These are phyloP conservation scores for Ametastegia equiseti DNA, from an alignment of 2,888 invertebrate species.

Conservation along the genomic window DNA sequence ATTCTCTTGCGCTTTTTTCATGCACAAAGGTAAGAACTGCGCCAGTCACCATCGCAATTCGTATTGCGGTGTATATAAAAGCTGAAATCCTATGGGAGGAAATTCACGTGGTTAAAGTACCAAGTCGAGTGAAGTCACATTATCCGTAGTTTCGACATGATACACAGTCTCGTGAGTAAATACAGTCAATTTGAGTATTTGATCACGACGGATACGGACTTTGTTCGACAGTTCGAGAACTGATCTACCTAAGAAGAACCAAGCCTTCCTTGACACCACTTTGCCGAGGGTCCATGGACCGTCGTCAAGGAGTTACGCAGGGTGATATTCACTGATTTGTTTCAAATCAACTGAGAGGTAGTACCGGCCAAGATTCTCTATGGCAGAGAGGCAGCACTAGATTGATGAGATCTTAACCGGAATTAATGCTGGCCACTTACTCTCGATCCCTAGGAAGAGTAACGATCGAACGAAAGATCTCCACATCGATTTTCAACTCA, in stretches of 20 bases:
- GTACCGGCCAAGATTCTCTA: neutral
- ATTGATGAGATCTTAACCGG: conserved; percentile 9
- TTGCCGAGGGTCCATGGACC: conserved; percentile 1
- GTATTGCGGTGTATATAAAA: neutral
- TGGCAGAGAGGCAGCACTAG: neutral
- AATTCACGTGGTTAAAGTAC: neutral
- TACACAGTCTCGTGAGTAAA: neutral
- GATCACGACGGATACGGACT: neutral
- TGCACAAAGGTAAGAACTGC: neutral
- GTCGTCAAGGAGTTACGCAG: conserved; percentile 13
- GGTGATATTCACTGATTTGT: conserved; percentile 12
- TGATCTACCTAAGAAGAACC: neutral
- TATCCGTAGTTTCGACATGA: neutral
- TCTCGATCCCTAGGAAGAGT: neutral
- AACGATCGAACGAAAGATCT: neutral
- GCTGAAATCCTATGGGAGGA: neutral
- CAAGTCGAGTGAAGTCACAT: neutral
- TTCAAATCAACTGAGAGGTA: neutral
- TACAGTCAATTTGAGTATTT: conserved; percentile 8
- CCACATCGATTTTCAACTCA: neutral
- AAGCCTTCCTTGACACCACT: neutral
- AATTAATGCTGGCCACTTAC: conserved; percentile 19
- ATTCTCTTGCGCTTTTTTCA: neutral
- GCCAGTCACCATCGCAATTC: neutral
- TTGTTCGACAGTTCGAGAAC: neutral